A percentile compares a stretch with the other conserved stretches of the same genome.
Conservation (phyloP, 2,797 vertebrate genomes). For the Falco rusticolus region DNA sequence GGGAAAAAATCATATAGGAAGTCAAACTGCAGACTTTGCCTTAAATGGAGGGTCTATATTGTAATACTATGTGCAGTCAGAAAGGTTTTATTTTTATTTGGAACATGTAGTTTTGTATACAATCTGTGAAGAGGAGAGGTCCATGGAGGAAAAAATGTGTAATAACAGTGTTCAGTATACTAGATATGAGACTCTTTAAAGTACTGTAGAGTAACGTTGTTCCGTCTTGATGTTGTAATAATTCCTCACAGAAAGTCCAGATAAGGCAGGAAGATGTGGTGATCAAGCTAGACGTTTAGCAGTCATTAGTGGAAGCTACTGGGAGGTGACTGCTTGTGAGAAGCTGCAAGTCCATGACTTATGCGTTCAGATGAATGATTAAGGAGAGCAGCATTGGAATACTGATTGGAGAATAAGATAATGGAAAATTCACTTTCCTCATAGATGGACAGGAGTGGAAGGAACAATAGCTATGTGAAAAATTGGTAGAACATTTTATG, state of each 20-base stretch:
- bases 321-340: neutral
- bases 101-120: neutral
- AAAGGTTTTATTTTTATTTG: conserved; percentile 10
- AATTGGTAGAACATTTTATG: neutral
- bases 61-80: neutral
- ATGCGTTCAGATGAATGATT: neutral
- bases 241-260: neutral
- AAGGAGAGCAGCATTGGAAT: neutral
- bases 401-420: neutral
- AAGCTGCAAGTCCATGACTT: neutral
- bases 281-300: neutral
- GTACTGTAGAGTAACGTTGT: neutral
- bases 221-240: neutral
- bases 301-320: neutral
- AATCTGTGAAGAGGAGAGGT: neutral
- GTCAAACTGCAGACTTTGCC: neutral
- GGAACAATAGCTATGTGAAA: neutral
- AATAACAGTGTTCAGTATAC: neutral
- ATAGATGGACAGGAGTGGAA: neutral
- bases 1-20: neutral
- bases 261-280: neutral
- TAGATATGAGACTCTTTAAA: neutral
- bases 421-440: neutral
- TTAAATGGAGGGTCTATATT: neutral
- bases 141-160: neutral